Evolutionary conservation across 2,888 invertebrate species (phyloP), one percentile per base, ranked within the genome.

Genomic region (Pyrrhosoma nymphula): DNA sequence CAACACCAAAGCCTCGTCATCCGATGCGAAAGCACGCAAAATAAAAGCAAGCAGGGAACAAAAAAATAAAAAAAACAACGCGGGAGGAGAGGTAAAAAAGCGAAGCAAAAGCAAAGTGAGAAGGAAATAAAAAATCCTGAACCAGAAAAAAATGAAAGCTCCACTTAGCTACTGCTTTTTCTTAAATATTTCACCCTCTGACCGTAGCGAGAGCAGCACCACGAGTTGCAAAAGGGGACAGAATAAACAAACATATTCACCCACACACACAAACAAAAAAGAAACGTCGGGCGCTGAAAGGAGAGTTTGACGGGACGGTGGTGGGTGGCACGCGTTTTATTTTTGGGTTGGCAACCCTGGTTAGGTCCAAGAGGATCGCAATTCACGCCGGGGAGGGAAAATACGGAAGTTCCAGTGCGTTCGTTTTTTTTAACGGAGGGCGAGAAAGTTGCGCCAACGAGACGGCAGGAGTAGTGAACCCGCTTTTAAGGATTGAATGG

Each of bases 1-100:
- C 69, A 93, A 93, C 93, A 93, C 39, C 63, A 69, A 60, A 63
- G 93, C 93, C 39, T 93, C 63, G 82, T 82, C 82, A 82, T 47
- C 63, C 47, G n/a, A 23, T 69, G 39, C 55, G 55, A 89, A 47
- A n/a, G 55, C 89, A 47, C 55, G 56, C 55, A 89, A 91, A 47
- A 63, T 35, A 14, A 91, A 39, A 69, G 18, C 60, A 39, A 56
- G 63, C 20, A 0, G 47, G 89, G 23, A 88, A 88, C 47, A 0
- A 56, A 35, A 93, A 69, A 60, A 60, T 2, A n/a, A 69, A 47
- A 39, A 26, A 93, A 69, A 69, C 26, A 26, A 26, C 39, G 26
- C 20, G 0, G 47, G 12, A 47, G n/a, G 47, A 12, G 12, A 63
- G 23, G 23, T 12, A 63, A 75, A 93, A 69, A 55, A 26, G 18